phyloP scores from a whole-genome alignment of 2,888 invertebrate genomes.

The Diploptera punctata region DNA sequence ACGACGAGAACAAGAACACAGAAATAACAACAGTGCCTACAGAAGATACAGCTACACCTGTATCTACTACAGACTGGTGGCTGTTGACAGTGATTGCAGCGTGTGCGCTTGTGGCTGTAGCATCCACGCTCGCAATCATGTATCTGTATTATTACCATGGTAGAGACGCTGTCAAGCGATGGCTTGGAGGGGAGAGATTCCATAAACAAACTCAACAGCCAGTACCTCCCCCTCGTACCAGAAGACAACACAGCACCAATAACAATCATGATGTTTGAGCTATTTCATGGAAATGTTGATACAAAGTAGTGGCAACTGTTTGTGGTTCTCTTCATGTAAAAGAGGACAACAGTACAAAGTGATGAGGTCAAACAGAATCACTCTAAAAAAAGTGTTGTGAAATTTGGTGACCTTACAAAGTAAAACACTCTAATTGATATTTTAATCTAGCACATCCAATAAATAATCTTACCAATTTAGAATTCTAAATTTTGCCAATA shows the following conservation, averaged over 20 bases:
- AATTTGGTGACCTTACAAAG: no score
- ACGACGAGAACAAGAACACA: constrained; percentile 51
- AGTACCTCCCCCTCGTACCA: not conserved
- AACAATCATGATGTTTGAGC: constrained; percentile 2
- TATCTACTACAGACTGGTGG: constrained; percentile 43
- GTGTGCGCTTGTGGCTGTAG: constrained; percentile 69
- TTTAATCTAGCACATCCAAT: no score
- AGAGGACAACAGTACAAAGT: no score
- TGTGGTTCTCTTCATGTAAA: no score
- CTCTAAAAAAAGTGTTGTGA: no score
- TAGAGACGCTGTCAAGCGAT: constrained; percentile 62
- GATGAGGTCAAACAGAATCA: no score
- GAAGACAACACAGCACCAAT: not conserved
- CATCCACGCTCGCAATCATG: constrained; percentile 69
- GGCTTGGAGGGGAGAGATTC: constrained; percentile 22
- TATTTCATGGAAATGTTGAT: no score
- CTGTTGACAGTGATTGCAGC: constrained; percentile 63
- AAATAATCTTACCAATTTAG: no score
- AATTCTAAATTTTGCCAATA: no score
- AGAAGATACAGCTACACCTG: constrained; percentile 41
- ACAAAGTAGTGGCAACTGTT: no score
- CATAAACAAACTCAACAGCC: constrained; percentile 17
- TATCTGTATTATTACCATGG: constrained; percentile 81
- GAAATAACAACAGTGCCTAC: constrained; percentile 49
- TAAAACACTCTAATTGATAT: no score